phyloP scores from a whole-genome alignment of 2,888 invertebrate genomes.

The Tachina fera region DNA sequence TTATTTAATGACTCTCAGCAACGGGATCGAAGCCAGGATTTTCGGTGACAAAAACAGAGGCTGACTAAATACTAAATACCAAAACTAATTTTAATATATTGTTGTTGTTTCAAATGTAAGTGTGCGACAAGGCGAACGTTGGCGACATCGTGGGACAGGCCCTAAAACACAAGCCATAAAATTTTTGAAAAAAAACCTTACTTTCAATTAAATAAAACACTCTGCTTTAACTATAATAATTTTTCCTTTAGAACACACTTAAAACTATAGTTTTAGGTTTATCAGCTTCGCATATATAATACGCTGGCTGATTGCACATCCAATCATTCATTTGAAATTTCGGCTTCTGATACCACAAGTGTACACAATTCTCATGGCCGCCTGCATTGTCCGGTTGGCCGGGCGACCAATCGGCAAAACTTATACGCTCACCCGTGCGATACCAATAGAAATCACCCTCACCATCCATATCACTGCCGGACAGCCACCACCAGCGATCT shows the following conservation, averaged over 20 bases:
- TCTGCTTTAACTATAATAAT: neutral
- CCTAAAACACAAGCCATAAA: too few species aligned
- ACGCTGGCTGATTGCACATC: constrained; percentile 75
- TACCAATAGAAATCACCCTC: constrained; percentile 78
- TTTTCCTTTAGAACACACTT: constrained; percentile 40
- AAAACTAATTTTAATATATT: too few species aligned
- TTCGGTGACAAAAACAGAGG: too few species aligned
- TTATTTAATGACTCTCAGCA: too few species aligned
- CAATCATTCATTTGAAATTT: constrained; percentile 77
- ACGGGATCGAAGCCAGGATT: too few species aligned
- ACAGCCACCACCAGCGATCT: constrained; percentile 77
- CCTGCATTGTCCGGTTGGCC: constrained; percentile 76
- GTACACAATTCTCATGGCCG: constrained; percentile 76
- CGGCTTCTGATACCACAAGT: constrained; percentile 74
- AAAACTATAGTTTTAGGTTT: constrained; percentile 58
- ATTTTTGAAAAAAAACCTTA: neutral
- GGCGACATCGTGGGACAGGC: too few species aligned
- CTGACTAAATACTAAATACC: too few species aligned
- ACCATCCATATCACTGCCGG: constrained; percentile 76
- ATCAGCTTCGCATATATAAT: constrained; percentile 76
- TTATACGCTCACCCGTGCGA: constrained; percentile 76
- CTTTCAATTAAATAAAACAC: too few species aligned
- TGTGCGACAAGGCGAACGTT: too few species aligned
- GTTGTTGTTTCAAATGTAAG: too few species aligned
- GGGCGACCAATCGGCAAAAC: constrained; percentile 76